These are phyloP conservation scores for Acrocyrtus sp. DNA, from an alignment of 2,888 invertebrate species.

Conservation along the genomic window DNA sequence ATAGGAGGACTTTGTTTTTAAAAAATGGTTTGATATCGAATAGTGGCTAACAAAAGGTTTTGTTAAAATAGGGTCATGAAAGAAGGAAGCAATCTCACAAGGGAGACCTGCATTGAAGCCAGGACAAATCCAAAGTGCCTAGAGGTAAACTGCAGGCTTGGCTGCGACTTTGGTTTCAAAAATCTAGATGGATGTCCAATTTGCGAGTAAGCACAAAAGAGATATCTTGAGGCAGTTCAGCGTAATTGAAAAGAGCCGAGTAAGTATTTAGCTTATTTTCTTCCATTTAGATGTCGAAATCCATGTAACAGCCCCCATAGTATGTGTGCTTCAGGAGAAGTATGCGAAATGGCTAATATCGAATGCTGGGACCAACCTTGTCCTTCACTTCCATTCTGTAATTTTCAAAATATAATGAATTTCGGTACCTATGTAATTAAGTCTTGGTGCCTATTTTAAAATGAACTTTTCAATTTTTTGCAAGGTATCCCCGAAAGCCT, in stretches of 20 bases:
- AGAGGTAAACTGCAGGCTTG: constrained; percentile 82
- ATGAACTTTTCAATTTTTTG: constrained; percentile 6
- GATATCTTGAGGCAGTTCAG: not conserved
- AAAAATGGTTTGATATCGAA: not conserved
- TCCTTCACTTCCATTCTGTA: constrained; percentile 84
- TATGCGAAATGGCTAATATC: constrained; percentile 80
- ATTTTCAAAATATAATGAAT: constrained; percentile 65
- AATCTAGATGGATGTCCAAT: constrained; percentile 78
- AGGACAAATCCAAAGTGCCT: constrained; percentile 69
- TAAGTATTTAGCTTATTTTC: not conserved
- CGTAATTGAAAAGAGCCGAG: not conserved
- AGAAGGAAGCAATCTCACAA: constrained; percentile 52
- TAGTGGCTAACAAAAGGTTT: not conserved
- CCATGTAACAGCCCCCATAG: constrained; percentile 77
- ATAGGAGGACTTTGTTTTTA: not conserved
- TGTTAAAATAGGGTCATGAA: constrained; percentile 20
- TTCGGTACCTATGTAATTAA: not conserved
- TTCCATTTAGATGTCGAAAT: constrained; percentile 73
- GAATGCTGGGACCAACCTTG: constrained; percentile 87
- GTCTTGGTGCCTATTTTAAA: not conserved
- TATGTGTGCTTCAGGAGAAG: constrained; percentile 74
- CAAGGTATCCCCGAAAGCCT: constrained; percentile 47
- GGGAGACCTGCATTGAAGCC: constrained; percentile 59
- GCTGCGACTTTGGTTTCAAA: constrained; percentile 83
- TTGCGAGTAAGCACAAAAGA: constrained; percentile 69